Evolutionary conservation across 2,113 vertebrate species (phyloP), one percentile per base, ranked within the genome.

Genomic region (Petromus typicus): DNA sequence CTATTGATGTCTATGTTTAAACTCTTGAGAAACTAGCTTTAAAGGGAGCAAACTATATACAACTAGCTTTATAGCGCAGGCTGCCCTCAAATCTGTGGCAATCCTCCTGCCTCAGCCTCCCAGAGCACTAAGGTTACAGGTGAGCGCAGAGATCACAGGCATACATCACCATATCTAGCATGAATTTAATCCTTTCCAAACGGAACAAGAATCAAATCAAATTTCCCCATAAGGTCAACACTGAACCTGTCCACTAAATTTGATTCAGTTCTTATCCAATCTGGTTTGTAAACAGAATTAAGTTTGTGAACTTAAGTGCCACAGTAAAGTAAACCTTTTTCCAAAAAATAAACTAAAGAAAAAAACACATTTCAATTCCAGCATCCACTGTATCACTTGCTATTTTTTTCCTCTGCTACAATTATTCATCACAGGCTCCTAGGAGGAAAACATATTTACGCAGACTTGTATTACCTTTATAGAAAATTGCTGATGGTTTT

Each of bases 321-420:
- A n/a, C n/a, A n/a, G n/a, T n/a, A n/a, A n/a, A n/a, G 8, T 40
- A 69, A 69, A 67, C 61, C 30, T 10, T 59, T 91, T 71, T 61
- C 54, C 8, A 73, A 32, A 84, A 91, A 76, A 71, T 61, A 83
- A 93, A 56, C 32, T 71, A 9, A 66, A 80, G 86, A 43, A 86
- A 14, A 40, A 83, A 89, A 73, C 17, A 71, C 43, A 95, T 76
- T 89, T 92, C 37, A 69, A 83, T 14, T 37, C 57, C 56, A 88
- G 27, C 56, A 82, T 64, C 43, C 2, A 8, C 7, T 76, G 59
- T 69, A 37, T 73, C 37, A 73, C 17, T 40, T 73, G 45, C 54
- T 34, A 73, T 40, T 59, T 90, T 94, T 48, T 86, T 56, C 14
- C 34, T 64, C 69, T 79, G 80, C 23, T 86, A 61, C 56, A 73